A percentile compares a stretch with the other conserved stretches of the same genome.
phyloP scores from a whole-genome alignment of 2,888 invertebrate species.

The Blastobasis adustella region DNA sequence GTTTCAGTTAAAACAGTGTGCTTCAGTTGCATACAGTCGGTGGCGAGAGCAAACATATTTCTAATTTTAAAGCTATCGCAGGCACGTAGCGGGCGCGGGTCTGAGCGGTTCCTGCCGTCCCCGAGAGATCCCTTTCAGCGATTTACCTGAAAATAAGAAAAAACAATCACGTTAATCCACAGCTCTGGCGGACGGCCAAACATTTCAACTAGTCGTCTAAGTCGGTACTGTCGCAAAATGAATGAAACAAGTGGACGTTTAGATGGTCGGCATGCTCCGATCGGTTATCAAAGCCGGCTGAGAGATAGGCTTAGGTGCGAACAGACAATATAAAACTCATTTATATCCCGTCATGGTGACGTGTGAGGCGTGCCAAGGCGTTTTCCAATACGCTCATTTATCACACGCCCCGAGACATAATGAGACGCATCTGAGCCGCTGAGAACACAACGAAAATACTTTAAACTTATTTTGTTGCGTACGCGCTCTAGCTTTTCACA shows the following conservation, averaged over 20 bases:
- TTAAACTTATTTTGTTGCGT: constrained; percentile 18
- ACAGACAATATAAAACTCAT: constrained; percentile 70
- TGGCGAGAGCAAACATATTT: constrained; percentile 6
- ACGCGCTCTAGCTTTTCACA: too few species aligned
- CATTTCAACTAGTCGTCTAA: constrained; percentile 68
- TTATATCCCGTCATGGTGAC: constrained; percentile 67
- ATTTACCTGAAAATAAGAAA: constrained; percentile 71
- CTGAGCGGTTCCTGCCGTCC: constrained; percentile 36
- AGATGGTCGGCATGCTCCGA: constrained; percentile 44
- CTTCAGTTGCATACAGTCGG: constrained; percentile 12
- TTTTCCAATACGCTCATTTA: constrained; percentile 70
- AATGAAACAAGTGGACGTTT: constrained; percentile 60
- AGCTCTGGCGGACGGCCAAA: constrained; percentile 61
- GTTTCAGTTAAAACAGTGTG: constrained; percentile 6
- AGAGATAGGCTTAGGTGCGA: constrained; percentile 64
- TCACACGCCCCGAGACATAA: constrained; percentile 64
- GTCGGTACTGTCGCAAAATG: constrained; percentile 59
- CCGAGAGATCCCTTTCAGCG: constrained; percentile 53
- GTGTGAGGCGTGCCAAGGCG: constrained; percentile 63
- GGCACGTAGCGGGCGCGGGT: constrained; percentile 24
- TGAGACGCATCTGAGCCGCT: constrained; percentile 58
- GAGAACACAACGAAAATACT: constrained; percentile 43
- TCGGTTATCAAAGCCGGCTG: constrained; percentile 50
- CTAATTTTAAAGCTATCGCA: constrained; percentile 12
- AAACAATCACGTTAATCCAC: constrained; percentile 67